Conservation (phyloP, 1,140 invertebrate species). For the Drosophila willistoni region DNA sequence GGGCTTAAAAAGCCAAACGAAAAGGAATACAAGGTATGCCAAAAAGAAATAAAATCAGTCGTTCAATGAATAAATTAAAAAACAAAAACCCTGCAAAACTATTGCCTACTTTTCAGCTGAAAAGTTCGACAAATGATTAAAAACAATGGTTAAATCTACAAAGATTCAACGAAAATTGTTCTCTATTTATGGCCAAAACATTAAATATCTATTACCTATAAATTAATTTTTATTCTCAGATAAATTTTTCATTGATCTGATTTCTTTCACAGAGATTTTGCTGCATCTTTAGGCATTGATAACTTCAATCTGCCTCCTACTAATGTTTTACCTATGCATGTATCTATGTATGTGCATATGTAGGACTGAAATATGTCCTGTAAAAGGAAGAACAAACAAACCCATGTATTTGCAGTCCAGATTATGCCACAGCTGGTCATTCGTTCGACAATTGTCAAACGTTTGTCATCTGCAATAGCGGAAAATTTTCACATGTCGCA, state of each 20-base stretch:
- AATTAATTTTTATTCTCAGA: too few species aligned
- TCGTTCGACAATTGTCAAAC: background rate
- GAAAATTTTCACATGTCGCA: too few species aligned
- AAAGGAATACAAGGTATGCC: constrained; percentile 30
- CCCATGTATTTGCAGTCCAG: background rate
- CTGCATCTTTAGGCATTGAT: too few species aligned
- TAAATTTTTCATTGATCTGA: too few species aligned
- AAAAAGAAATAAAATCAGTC: background rate
- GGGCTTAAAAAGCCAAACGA: constrained; percentile 21
- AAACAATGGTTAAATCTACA: too few species aligned
- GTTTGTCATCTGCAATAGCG: too few species aligned
- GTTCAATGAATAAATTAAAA: constrained; percentile 10
- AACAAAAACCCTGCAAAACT: background rate
- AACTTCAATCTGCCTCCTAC: too few species aligned
- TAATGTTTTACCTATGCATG: background rate
- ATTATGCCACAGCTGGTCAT: background rate
- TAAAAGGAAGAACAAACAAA: background rate
- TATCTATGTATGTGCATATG: background rate
- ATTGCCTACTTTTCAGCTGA: constrained; percentile 13
- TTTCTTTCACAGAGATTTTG: too few species aligned
- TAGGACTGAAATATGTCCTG: background rate
- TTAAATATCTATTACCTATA: too few species aligned
- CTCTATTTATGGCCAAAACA: too few species aligned
- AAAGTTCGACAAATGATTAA: too few species aligned
- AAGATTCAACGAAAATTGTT: too few species aligned